Evolutionary conservation across 2,797 vertebrate genomes (phyloP).

Genomic region (Phrynocephalus forsythii): DNA sequence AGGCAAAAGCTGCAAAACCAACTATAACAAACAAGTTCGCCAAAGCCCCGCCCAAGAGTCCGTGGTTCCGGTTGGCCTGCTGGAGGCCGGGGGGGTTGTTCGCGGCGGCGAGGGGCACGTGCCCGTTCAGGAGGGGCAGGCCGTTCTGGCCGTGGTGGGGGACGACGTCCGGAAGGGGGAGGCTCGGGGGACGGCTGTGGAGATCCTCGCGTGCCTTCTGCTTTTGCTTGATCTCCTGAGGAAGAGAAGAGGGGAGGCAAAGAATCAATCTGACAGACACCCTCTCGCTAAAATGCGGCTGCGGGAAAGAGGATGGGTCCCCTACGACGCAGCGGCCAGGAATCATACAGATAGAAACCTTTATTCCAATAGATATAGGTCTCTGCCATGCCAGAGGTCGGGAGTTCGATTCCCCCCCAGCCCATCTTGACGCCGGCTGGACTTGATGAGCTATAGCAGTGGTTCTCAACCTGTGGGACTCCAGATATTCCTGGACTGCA

Average conservation of each 20-base stretch:
- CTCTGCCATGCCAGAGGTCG: too few relatives aligned
- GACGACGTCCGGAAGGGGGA: slow-evolving; percentile 93
- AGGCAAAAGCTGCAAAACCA: slow-evolving; percentile 95
- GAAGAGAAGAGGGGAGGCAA: not conserved
- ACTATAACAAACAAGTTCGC: slow-evolving; percentile 98
- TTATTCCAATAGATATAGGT: too few relatives aligned
- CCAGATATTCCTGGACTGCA: too few relatives aligned
- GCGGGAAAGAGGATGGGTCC: too few relatives aligned
- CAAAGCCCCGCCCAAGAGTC: slow-evolving; percentile 93
- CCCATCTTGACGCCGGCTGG: too few relatives aligned
- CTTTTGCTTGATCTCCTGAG: slow-evolving; percentile 93
- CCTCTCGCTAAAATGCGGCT: too few relatives aligned
- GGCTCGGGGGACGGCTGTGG: slow-evolving; percentile 85
- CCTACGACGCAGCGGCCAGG: too few relatives aligned
- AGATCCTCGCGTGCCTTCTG: slow-evolving; percentile 91
- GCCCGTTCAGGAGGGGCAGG: slow-evolving; percentile 85
- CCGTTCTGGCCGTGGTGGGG: slow-evolving; percentile 90
- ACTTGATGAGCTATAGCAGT: too few relatives aligned
- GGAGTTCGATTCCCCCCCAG: too few relatives aligned
- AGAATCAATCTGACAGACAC: too few relatives aligned
- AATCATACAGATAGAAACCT: too few relatives aligned
- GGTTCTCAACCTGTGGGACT: too few relatives aligned
- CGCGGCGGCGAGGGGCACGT: slow-evolving; percentile 76
- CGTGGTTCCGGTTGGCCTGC: slow-evolving; percentile 94
- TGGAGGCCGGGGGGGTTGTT: slow-evolving; percentile 84